Conservation (phyloP, 2,113 vertebrate species). For the Pycnonotus jocosus region DNA sequence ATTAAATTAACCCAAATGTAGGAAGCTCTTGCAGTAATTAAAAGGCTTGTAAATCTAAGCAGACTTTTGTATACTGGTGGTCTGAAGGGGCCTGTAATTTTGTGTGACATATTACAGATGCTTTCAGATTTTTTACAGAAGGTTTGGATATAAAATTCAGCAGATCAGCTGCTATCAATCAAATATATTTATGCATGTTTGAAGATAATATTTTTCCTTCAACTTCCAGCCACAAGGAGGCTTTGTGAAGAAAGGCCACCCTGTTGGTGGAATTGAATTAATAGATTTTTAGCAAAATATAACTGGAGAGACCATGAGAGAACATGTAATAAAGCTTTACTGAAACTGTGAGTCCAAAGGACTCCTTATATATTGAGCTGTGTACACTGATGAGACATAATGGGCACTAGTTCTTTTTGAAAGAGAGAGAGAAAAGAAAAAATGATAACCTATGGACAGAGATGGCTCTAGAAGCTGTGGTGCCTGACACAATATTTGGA, state of each 20-base stretch:
- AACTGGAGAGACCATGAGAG: not conserved
- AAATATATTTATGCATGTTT: not conserved
- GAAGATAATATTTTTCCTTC: not conserved
- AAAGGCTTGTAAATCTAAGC: slow-evolving; percentile 1
- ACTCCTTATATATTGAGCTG: not conserved
- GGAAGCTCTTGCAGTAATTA: slow-evolving; percentile 35
- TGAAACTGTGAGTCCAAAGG: not conserved
- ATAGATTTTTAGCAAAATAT: not conserved
- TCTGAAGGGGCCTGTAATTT: not conserved
- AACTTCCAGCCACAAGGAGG: not conserved
- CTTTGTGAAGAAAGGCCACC: not conserved
- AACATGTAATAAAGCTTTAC: not conserved
- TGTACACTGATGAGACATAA: not conserved
- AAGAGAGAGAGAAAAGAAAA: not conserved
- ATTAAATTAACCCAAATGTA: slow-evolving; percentile 25
- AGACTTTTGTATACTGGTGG: not conserved
- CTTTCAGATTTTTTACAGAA: not conserved
- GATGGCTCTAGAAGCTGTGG: not conserved
- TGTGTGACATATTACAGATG: not conserved
- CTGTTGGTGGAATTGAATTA: not conserved
- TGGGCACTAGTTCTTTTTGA: not conserved
- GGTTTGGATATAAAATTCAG: not conserved
- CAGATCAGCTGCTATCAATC: not conserved
- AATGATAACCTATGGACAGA: not conserved
- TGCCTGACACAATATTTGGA: not conserved